Conservation (phyloP, 2,888 invertebrate genomes). For the Cerastis rubricosa region DNA sequence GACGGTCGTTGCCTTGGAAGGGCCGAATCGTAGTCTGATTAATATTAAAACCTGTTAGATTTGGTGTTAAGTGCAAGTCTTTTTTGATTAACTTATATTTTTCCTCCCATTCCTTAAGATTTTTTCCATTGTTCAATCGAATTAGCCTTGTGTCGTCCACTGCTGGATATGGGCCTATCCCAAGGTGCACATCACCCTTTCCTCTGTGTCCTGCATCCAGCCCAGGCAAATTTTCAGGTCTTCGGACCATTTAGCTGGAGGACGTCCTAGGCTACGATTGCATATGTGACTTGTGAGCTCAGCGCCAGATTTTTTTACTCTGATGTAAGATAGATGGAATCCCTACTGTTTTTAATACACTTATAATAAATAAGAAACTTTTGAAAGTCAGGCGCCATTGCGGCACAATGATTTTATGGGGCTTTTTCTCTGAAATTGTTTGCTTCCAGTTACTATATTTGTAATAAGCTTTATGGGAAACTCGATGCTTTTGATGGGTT, state of each 20-base stretch:
- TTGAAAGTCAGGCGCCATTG: neutral
- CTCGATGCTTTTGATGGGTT: neutral
- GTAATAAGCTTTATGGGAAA: neutral
- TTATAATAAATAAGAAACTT: neutral
- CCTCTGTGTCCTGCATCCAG: neutral
- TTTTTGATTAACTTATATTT: neutral
- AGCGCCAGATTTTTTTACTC: neutral
- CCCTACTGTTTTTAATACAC: neutral
- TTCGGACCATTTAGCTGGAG: neutral
- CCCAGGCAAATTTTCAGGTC: neutral
- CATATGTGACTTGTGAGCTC: neutral
- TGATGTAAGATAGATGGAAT: neutral
- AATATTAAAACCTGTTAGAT: slow-evolving; percentile 37
- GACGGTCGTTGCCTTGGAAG: slow-evolving; percentile 58
- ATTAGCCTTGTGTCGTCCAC: neutral
- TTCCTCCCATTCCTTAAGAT: neutral
- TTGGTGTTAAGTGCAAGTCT: neutral
- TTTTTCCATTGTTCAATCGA: neutral
- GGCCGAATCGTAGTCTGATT: slow-evolving; percentile 25
- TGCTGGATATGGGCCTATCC: neutral
- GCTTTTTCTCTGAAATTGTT: neutral
- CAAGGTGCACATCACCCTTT: neutral
- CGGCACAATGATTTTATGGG: neutral
- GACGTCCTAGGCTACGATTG: neutral
- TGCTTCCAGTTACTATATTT: neutral